Evolutionary conservation across 1,140 invertebrate genomes (phyloP).

Genomic region (Adoxophyes honmai): DNA sequence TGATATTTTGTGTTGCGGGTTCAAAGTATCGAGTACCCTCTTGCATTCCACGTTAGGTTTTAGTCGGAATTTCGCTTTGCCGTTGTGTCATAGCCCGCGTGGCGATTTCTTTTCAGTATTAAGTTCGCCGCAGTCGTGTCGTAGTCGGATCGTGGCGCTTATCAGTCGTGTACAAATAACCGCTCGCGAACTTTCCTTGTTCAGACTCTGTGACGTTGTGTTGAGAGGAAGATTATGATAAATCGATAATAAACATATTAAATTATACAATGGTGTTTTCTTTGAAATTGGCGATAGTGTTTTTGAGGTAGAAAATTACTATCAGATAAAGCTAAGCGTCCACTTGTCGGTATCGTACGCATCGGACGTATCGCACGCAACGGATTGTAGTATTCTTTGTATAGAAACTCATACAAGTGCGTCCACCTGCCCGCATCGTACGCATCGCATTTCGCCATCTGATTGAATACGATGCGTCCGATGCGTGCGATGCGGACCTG

Average conservation of each 20-base stretch:
- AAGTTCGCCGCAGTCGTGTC: slow-evolving; percentile 17
- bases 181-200: slow-evolving; percentile 43
- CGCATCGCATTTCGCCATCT: too few species aligned
- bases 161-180: slow-evolving; percentile 34
- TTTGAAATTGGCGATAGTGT: too few species aligned
- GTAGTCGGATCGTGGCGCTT: slow-evolving; percentile 5
- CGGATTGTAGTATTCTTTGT: too few species aligned
- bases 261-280: slow-evolving; percentile 39
- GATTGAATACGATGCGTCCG: too few species aligned
- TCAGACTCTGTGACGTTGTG: slow-evolving; percentile 50
- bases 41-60: slow-evolving; percentile 58
- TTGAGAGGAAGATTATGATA: slow-evolving; percentile 45
- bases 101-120: slow-evolving; percentile 21
- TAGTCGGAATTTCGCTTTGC: slow-evolving; percentile 24
- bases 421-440: too few species aligned
- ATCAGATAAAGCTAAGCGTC: too few species aligned
- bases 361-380: too few species aligned
- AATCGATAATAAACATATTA: slow-evolving; percentile 53
- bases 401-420: too few species aligned
- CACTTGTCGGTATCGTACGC: too few species aligned
- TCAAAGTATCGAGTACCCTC: slow-evolving; percentile 30
- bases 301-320: too few species aligned
- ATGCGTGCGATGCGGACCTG: too few species aligned
- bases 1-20: slow-evolving; percentile 37
- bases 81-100: slow-evolving; percentile 1